A percentile compares a stretch with the other conserved stretches of the same genome.
phyloP scores from a whole-genome alignment of 2,113 vertebrate species.

The Paradisaea rubra region DNA sequence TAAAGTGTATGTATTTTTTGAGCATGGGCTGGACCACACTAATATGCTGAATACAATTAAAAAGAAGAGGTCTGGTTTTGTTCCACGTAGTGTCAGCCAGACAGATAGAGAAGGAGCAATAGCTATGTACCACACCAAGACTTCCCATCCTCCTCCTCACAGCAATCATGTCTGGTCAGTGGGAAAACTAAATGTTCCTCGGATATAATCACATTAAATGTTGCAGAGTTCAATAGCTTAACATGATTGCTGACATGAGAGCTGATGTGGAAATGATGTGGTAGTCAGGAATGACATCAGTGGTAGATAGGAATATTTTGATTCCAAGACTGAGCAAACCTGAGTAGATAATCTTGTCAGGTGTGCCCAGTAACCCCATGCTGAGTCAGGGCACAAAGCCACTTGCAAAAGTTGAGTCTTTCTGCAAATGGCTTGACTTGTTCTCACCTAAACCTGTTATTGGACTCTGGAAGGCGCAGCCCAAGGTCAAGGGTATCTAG shows the following conservation, averaged over 20 bases:
- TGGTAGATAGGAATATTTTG: background rate
- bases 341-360: background rate
- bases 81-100: background rate
- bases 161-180: background rate
- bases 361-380: background rate
- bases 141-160: background rate
- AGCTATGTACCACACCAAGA: background rate
- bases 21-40: background rate
- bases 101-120: background rate
- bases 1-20: background rate
- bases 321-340: background rate
- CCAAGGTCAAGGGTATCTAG: background rate
- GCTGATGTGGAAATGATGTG: background rate
- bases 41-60: background rate
- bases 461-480: background rate
- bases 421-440: background rate
- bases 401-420: background rate
- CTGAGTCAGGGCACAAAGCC: background rate
- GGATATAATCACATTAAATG: background rate
- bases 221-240: background rate
- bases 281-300: background rate
- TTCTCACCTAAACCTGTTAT: background rate
- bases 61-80: background rate
- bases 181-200: background rate
- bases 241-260: conserved; percentile 6